These are phyloP conservation scores for Planiliza haematocheilus DNA, from an alignment of 2,113 vertebrate genomes.

Conservation along the genomic window DNA sequence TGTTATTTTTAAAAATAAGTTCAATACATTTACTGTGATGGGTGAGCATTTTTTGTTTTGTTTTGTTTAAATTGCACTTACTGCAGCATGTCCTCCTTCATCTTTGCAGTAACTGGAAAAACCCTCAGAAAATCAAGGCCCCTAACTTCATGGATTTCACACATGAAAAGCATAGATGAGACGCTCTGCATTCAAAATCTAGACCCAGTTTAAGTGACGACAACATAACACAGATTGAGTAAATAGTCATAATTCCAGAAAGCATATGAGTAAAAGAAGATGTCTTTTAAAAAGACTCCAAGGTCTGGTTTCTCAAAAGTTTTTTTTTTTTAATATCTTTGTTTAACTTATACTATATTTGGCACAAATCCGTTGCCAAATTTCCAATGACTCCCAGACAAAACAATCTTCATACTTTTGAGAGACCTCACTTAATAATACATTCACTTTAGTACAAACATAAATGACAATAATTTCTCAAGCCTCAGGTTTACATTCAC, in stretches of 20 bases:
- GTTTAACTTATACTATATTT: conserved; percentile 29
- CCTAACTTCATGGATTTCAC: not conserved
- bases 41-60: not conserved
- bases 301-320: conserved; percentile 26
- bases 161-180: conserved; percentile 1
- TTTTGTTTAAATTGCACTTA: conserved; percentile 50
- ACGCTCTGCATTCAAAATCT: conserved; percentile 24
- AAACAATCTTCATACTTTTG: conserved; percentile 1
- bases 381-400: conserved; percentile 4
- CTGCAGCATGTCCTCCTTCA: conserved; percentile 15
- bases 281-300: conserved; percentile 8
- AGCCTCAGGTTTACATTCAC: conserved; percentile 61
- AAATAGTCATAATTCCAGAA: not conserved
- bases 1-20: not conserved
- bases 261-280: conserved; percentile 14
- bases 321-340: conserved; percentile 6
- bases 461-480: conserved; percentile 5
- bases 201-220: not conserved
- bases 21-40: not conserved
- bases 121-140: not conserved
- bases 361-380: conserved; percentile 31
- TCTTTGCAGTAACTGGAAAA: conserved; percentile 16
- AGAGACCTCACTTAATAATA: conserved; percentile 41
- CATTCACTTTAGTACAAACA: conserved; percentile 60
- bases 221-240: not conserved